Base-by-base conservation (phyloP, 2,888 invertebrate genomes). In the Bursaphelenchus okinawaensis region DNA sequence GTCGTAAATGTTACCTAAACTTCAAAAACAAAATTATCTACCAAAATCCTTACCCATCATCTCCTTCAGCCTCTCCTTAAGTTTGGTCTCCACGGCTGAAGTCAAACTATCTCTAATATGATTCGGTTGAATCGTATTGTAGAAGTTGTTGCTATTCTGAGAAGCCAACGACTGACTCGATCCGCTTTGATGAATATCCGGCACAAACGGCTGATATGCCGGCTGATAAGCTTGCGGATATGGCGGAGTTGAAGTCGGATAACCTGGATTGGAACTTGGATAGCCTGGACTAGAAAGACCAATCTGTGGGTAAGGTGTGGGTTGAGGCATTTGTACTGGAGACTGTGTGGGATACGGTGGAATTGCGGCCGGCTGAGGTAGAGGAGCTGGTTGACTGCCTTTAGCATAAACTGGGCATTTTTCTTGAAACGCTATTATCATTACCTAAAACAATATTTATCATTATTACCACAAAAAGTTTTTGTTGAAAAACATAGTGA, bases 41-140 rank as follows among this genome's bases (percentile, higher is more conserved):
- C 4, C n/a, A 40, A 1, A 40, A 40, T n/a, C n/a, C 68, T 93
- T 92, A 76, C 90, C 90, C 69, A 91, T 90, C 79, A 91, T 90
- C 81, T 96, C 95, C 76, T 90, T 89, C 75, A 96, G 87, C 70
- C 91, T 88, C 68, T 92, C 86, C 76, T 90, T 87, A 72, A 98
- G 84, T 84, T 93, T 94, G 83, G 98, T 95, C 84, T 94, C 92
- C 0, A 96, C 91, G 24, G 95, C 96, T 64, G 93, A 92, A 20
- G 94, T 85, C 23, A 98, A 86, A 0, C 95, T 96, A 26, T 91
- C 92, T 82, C 91, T 89, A 70, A 98, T 91, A 83, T 95, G 93
- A 82, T 94, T 93, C 78, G 94, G 92, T 56, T 93, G 90, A 65
- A 93, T 92, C n/a, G 92, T 92, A 22, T 91, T 90, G 20, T 59